Evolutionary conservation across 2,113 vertebrate genomes (phyloP), one percentile per base, ranked within the genome.

Genomic region (Nipponia nippon): DNA sequence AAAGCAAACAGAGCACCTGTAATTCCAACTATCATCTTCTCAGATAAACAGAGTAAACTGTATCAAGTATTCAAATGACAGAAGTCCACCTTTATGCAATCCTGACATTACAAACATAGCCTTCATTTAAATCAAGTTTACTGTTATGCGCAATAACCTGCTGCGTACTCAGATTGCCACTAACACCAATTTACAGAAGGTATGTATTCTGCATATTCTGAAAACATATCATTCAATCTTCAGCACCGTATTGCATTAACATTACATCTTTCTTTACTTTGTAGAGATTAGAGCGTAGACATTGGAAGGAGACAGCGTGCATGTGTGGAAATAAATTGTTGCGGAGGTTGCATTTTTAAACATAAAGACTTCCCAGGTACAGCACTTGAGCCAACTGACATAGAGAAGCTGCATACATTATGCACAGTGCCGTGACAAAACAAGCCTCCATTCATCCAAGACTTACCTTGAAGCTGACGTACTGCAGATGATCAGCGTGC

Each of bases 381-480:
- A 67, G 27, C 3, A 50, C 40, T 15, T 42, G 11, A 77, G 61
- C n/a, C 47, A 71, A 21, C 8, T 3, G 2, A 52, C 59, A 7
- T 1, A 55, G 61, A 84, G 34, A 63, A 89, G 73, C 84, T 55
- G 70, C 73, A 38, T 1, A 8, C 25, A 15, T 22, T 5, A 19
- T 0, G 6, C 72, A 15, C 11, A 59, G 70, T 22, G 46, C 65
- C 1, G 4, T 20, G 29, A 25, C 50, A 27, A 13, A 32, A 50
- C 10, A 38, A 71, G 58, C 25, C 40, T 7, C 19, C 1, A 11
- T 22, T 87, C 55, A 55, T 61, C 70, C 66, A 11, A 42, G 70
- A 69, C 76, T 92, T 97, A 99, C 99, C 98, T 99, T 99, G 97
- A 99, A 99, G 96, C 99, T 99, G 93, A 99, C 98, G 20, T 99